Percentiles rank a stretch among this genome's conserved stretches.
phyloP scores from a whole-genome alignment of 2,888 invertebrate species.

The Mythimna loreyi region DNA sequence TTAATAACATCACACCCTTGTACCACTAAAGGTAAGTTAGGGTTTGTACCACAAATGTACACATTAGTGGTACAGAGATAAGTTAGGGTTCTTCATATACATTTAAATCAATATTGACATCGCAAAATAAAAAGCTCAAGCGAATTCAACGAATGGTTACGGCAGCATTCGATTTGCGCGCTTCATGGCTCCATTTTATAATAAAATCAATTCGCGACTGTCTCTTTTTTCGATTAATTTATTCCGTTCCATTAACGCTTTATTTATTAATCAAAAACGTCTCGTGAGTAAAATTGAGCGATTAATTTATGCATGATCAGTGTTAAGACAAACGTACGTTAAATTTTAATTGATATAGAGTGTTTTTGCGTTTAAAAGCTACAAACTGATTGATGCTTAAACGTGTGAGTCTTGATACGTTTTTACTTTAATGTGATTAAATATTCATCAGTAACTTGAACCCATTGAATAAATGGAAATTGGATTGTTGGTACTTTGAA shows the following conservation, averaged over 20 bases:
- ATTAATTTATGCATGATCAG: slow-evolving; percentile 31
- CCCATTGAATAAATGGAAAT: slow-evolving; percentile 2
- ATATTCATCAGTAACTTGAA: slow-evolving; percentile 6
- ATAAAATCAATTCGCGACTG: slow-evolving; percentile 52
- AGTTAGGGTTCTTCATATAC: too few species aligned
- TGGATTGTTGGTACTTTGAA: background rate
- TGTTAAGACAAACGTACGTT: slow-evolving; percentile 6
- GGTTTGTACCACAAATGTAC: too few species aligned
- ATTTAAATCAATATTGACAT: slow-evolving; percentile 31
- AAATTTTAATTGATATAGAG: slow-evolving; percentile 25
- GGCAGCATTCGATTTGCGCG: slow-evolving; percentile 37
- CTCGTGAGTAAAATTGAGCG: slow-evolving; percentile 1
- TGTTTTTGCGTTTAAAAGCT: slow-evolving; percentile 4
- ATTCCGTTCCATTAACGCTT: slow-evolving; percentile 35
- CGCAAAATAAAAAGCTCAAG: slow-evolving; percentile 67
- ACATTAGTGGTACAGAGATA: too few species aligned
- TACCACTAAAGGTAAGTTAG: too few species aligned
- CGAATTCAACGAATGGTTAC: slow-evolving; percentile 58
- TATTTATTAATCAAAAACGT: slow-evolving; percentile 46
- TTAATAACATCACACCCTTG: too few species aligned
- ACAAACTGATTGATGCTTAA: slow-evolving; percentile 12
- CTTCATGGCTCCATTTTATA: slow-evolving; percentile 25
- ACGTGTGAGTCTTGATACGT: background rate
- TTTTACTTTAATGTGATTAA: slow-evolving; percentile 13
- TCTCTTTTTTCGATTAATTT: slow-evolving; percentile 44